Conservation (phyloP, 2,113 vertebrate species). For the Notiomystis cincta region DNA sequence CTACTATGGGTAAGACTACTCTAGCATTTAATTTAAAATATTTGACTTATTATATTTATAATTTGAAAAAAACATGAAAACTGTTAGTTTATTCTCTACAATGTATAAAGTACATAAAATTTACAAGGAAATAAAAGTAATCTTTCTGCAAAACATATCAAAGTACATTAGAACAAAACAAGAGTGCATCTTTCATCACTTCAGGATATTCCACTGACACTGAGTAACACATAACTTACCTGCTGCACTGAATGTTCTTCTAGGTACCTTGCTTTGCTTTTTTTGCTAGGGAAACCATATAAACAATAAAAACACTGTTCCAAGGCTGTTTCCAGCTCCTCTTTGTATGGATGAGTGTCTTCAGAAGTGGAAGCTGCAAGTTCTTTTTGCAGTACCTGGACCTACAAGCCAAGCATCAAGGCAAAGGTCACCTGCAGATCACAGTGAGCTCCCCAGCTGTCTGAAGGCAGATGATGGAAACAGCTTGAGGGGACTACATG, state of each 20-base stretch:
- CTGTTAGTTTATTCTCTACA: background rate
- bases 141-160: background rate
- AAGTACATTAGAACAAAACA: background rate
- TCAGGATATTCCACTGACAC: background rate
- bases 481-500: rapidly evolving
- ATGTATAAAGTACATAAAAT: background rate
- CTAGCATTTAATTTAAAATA: background rate
- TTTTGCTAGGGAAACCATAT: slow-evolving; percentile 94
- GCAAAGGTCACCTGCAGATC: background rate
- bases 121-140: background rate
- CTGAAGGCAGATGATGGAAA: background rate
- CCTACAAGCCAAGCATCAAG: slow-evolving; percentile 63
- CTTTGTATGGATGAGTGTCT: slow-evolving; percentile 89
- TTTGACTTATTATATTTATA: background rate
- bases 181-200: background rate
- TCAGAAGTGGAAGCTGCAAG: slow-evolving; percentile 75
- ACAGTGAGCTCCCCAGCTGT: background rate
- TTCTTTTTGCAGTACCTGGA: slow-evolving; percentile 87
- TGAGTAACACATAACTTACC: slow-evolving; percentile 62
- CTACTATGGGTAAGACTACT: background rate
- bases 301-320: slow-evolving; percentile 97
- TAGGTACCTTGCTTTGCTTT: slow-evolving; percentile 94
- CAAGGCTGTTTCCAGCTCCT: slow-evolving; percentile 92
- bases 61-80: background rate
- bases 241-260: slow-evolving; percentile 94